Evolutionary conservation across 2,113 vertebrate genomes (phyloP).

Genomic region (Morone chrysops): DNA sequence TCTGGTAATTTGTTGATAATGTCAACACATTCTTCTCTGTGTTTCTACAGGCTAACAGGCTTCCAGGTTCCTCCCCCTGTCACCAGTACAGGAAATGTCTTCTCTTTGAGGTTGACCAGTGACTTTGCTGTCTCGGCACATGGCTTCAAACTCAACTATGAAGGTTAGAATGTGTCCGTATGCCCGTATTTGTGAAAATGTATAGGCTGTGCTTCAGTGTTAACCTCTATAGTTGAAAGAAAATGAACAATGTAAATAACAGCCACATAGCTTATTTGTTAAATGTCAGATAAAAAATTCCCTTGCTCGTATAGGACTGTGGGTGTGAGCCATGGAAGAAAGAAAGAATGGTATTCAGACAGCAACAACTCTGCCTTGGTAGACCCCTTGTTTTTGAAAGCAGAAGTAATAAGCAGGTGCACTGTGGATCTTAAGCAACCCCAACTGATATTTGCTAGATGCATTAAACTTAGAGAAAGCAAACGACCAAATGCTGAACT

Average conservation of each 20-base stretch:
- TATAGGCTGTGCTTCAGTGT: not conserved
- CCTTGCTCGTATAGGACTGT: not conserved
- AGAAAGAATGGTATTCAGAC: not conserved
- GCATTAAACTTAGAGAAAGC: not conserved
- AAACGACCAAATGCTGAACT: not conserved
- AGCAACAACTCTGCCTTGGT: not conserved
- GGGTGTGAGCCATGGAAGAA: not conserved
- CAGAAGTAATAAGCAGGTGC: not conserved
- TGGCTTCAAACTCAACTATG: slow-evolving; percentile 82
- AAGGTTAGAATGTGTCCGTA: slow-evolving; percentile 71
- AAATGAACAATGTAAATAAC: slow-evolving; percentile 3
- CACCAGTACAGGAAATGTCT: slow-evolving; percentile 80
- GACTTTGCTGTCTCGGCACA: slow-evolving; percentile 83
- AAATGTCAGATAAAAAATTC: slow-evolving; percentile 10
- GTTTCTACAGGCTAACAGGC: slow-evolving; percentile 75
- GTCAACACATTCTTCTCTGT: slow-evolving; percentile 26
- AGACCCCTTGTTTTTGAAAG: not conserved
- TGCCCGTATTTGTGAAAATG: not conserved
- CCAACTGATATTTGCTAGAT: not conserved
- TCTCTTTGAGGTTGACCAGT: slow-evolving; percentile 81
- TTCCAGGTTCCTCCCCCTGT: slow-evolving; percentile 81
- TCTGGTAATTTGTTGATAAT: slow-evolving; percentile 15
- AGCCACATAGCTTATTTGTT: not conserved
- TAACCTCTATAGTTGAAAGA: not conserved
- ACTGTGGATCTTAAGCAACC: not conserved